These are phyloP conservation scores for Stegostoma tigrinum DNA, from an alignment of 2,113 vertebrate species.

Conservation along the genomic window DNA sequence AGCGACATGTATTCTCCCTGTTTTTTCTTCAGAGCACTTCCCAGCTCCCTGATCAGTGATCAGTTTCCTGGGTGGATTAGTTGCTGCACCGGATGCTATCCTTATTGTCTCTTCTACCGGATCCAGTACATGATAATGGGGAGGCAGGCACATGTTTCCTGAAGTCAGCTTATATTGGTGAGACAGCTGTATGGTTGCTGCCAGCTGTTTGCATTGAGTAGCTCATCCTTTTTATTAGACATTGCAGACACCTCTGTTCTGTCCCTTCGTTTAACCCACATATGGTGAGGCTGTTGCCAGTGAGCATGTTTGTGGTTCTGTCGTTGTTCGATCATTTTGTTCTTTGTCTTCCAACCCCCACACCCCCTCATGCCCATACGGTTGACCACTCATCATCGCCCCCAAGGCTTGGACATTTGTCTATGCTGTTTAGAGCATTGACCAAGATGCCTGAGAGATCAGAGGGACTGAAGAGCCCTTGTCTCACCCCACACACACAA, in stretches of 20 bases:
- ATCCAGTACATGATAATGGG: not conserved
- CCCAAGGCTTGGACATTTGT: not conserved
- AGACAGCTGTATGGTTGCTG: not conserved
- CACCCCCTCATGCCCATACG: not conserved
- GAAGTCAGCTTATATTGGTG: not conserved
- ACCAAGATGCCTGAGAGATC: not conserved
- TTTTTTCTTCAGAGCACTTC: not conserved
- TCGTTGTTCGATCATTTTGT: not conserved
- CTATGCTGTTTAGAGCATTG: not conserved
- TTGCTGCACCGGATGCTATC: not conserved
- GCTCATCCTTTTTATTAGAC: not conserved
- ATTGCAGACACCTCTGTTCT: not conserved
- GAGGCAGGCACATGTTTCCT: not conserved
- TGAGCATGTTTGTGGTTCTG: not conserved
- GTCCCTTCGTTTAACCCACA: not conserved
- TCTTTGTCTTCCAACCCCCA: not conserved
- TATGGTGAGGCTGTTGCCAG: not conserved
- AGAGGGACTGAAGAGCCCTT: not conserved
- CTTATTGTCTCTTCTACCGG: not conserved
- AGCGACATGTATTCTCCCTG: not conserved
- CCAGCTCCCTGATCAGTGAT: not conserved
- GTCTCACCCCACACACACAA: not conserved
- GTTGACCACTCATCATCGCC: not conserved
- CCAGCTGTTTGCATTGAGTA: not conserved
- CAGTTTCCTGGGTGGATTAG: not conserved